A percentile compares a stretch with the other conserved stretches of the same genome.
phyloP scores from a whole-genome alignment of 2,888 invertebrate species.

The Nasonovia ribisnigri region DNA sequence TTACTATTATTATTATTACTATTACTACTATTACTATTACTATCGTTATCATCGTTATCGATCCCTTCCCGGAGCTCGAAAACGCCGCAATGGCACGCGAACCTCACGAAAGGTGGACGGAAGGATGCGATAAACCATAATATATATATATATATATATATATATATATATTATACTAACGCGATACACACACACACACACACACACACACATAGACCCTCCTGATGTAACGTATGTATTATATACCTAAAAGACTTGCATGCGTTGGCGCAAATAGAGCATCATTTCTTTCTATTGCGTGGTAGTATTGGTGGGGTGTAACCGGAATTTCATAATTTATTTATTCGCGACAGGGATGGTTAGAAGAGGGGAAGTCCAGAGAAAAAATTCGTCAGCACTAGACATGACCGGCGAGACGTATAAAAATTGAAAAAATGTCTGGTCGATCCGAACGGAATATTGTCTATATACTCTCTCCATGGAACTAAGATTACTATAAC shows the following conservation, averaged over 20 bases:
- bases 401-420: background rate
- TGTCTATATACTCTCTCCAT: background rate
- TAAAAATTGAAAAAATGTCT: background rate
- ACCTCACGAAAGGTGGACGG: background rate
- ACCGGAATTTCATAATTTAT: background rate
- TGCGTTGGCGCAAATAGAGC: background rate
- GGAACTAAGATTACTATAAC: background rate
- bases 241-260: background rate
- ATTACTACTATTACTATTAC: background rate
- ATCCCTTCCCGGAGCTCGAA: background rate
- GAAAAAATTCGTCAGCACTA: background rate
- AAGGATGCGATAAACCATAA: slow-evolving; percentile 27
- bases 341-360: background rate
- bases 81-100: slow-evolving; percentile 44
- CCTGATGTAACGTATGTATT: background rate
- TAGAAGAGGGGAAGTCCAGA: background rate
- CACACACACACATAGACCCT: background rate
- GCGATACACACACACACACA: background rate
- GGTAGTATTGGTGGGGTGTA: background rate
- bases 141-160: too few species aligned
- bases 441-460: background rate
- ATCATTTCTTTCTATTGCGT: background rate
- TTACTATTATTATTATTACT: background rate
- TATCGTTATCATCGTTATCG: slow-evolving; percentile 32
- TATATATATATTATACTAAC: background rate